Conservation (phyloP, 2,888 invertebrate genomes). For the Agriopis aurantiaria region DNA sequence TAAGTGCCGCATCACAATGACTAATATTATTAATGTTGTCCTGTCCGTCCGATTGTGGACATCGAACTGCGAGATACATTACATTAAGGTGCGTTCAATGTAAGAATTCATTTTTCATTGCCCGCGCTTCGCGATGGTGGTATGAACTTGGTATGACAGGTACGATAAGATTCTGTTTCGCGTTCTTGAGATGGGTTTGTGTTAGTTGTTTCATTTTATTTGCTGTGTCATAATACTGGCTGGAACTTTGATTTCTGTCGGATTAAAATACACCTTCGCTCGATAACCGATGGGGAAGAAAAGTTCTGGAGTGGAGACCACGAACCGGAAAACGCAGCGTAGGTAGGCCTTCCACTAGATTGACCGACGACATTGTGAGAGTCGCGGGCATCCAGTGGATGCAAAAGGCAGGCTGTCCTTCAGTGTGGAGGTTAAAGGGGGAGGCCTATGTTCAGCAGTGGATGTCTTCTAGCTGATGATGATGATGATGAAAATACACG, state of each 20-base stretch:
- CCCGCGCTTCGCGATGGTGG: slow-evolving; percentile 57
- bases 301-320: too few species aligned
- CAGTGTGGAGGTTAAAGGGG: too few species aligned
- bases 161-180: slow-evolving; percentile 72
- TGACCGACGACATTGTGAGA: too few species aligned
- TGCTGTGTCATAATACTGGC: slow-evolving; percentile 32
- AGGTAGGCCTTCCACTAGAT: too few species aligned
- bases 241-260: slow-evolving; percentile 14
- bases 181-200: slow-evolving; percentile 50
- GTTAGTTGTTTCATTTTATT: slow-evolving; percentile 32
- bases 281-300: too few species aligned
- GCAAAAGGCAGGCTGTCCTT: too few species aligned
- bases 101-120: slow-evolving; percentile 75
- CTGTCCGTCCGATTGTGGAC: slow-evolving; percentile 74
- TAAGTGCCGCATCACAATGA: slow-evolving; percentile 66
- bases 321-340: too few species aligned
- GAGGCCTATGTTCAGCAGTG: too few species aligned
- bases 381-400: too few species aligned
- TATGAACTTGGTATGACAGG: slow-evolving; percentile 72
- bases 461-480: too few species aligned
- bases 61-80: slow-evolving; percentile 64
- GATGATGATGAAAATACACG: too few species aligned
- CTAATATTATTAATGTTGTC: slow-evolving; percentile 81
- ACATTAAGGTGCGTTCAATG: slow-evolving; percentile 79
- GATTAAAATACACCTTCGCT: too few species aligned